Evolutionary conservation across 23 tunicate genomes (phyloP).

Genomic region (Oikopleura vanhoeffeni): DNA sequence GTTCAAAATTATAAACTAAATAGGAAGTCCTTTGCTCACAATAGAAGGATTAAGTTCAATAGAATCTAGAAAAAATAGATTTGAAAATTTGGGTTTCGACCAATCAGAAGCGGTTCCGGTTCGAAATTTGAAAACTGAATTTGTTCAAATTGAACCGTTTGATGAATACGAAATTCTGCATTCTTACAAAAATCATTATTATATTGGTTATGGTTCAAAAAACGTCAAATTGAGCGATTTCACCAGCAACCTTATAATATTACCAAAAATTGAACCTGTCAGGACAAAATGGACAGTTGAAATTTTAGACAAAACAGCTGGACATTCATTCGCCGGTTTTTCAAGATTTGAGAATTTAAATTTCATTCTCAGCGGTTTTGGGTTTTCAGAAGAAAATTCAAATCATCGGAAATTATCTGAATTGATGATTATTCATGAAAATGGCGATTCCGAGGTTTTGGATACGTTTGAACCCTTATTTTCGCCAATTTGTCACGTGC

Average conservation of each 20-base stretch:
- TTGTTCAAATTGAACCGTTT: conserved; percentile 12
- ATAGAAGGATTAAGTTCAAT: background rate
- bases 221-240: background rate
- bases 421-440: too few species aligned
- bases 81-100: too few species aligned
- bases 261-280: background rate
- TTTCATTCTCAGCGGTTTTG: background rate
- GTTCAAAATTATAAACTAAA: too few species aligned
- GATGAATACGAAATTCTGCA: background rate
- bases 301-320: background rate
- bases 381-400: background rate
- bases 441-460: too few species aligned
- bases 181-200: background rate
- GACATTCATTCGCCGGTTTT: background rate
- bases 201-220: background rate
- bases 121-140: too few species aligned
- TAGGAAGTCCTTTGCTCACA: background rate
- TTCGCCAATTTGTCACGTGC: too few species aligned
- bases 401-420: background rate
- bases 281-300: background rate
- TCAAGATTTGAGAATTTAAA: background rate
- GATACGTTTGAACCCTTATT: too few species aligned
- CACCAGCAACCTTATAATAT: background rate
- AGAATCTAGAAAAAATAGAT: background rate
- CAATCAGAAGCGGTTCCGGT: too few species aligned